phyloP scores from a whole-genome alignment of 2,113 vertebrate genomes.

The Periophthalmodon schlosseri region DNA sequence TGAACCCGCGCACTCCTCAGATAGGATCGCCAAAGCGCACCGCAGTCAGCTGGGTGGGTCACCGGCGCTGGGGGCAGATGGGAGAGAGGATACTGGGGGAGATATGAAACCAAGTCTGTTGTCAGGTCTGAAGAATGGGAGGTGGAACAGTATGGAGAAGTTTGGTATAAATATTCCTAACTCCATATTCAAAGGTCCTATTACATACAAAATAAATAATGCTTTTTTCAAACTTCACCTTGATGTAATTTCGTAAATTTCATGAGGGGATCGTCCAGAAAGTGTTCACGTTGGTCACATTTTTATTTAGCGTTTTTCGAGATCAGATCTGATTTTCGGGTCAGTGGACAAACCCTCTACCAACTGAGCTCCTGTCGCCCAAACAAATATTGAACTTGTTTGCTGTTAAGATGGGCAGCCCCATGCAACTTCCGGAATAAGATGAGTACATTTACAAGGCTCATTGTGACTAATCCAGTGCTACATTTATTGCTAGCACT shows the following conservation, averaged over 20 bases:
- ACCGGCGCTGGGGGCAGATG: background rate
- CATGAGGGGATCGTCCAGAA: background rate
- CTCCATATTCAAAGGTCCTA: too few species aligned
- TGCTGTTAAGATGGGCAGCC: too few species aligned
- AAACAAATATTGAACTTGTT: too few species aligned
- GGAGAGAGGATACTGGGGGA: background rate
- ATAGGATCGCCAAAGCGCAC: background rate
- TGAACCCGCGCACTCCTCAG: slow-evolving; percentile 30
- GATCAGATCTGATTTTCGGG: too few species aligned
- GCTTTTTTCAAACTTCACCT: background rate
- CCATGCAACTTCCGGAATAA: too few species aligned
- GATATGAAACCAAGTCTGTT: background rate
- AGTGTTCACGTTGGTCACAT: background rate
- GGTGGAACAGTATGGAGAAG: background rate
- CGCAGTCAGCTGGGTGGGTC: background rate
- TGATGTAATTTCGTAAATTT: background rate
- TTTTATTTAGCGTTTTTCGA: too few species aligned
- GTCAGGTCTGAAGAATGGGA: background rate
- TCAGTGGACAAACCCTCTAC: too few species aligned
- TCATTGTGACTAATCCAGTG: too few species aligned
- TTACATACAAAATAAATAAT: too few species aligned
- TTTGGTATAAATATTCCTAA: background rate
- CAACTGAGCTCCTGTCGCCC: too few species aligned
- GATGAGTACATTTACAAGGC: background rate
- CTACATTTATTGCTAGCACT: background rate